phyloP scores from a whole-genome alignment of 2,797 vertebrate species.

The Malacoctenus gilli region DNA sequence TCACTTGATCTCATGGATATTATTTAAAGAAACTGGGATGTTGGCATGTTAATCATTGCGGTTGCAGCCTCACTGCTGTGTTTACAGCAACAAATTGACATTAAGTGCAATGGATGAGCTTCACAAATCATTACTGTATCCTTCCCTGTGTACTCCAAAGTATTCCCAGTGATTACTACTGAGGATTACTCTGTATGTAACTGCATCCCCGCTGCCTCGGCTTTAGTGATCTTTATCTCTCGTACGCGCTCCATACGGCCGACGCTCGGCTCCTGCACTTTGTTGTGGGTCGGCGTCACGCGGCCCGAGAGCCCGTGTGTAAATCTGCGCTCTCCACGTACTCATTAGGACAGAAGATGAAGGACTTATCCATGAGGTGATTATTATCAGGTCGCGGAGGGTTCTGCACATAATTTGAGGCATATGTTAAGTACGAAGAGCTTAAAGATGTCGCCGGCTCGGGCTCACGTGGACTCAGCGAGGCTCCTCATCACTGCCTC shows the following conservation, averaged over 20 bases:
- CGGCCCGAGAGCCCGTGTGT: background rate
- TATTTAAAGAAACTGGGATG: no score
- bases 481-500: no score
- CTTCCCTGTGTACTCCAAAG: slow-evolving; percentile 10
- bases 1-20: no score
- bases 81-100: no score
- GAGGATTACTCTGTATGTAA: slow-evolving; percentile 48
- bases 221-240: slow-evolving; percentile 20
- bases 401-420: slow-evolving; percentile 11
- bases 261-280: slow-evolving; percentile 5
- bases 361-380: slow-evolving; percentile 38
- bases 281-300: slow-evolving; percentile 30
- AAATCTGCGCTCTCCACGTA: slow-evolving; percentile 27
- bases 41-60: no score
- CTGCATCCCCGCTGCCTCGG: slow-evolving; percentile 28
- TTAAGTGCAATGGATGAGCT: background rate
- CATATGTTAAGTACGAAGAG: slow-evolving; percentile 17
- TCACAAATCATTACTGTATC: background rate
- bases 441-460: background rate
- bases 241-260: no score
- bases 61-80: no score
- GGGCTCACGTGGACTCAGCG: no score
- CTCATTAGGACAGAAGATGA: slow-evolving; percentile 35
- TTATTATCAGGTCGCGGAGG: slow-evolving; percentile 38
- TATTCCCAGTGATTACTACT: slow-evolving; percentile 49